Evolutionary conservation across 2,888 invertebrate genomes (phyloP).

Genomic region (Dorcus parallelipipedus): DNA sequence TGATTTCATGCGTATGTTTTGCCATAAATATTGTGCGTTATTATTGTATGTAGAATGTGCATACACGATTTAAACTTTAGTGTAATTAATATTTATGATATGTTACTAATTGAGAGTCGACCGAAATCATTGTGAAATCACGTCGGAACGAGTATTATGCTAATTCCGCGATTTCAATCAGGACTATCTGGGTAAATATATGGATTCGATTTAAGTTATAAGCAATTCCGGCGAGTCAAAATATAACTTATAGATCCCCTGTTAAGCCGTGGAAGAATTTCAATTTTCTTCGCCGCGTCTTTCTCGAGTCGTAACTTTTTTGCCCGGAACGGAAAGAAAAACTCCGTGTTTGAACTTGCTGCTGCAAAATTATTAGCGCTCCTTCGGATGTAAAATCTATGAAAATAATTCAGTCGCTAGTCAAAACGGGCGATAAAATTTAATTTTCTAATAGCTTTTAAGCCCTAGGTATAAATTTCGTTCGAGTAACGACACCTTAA

Average conservation of each 20-base stretch:
- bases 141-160: not conserved
- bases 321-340: conserved; percentile 3
- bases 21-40: not conserved
- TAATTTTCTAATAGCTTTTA: not conserved
- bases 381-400: not conserved
- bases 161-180: conserved; percentile 7
- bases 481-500: no score
- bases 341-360: not conserved
- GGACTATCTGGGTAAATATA: conserved; percentile 5
- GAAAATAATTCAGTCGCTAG: not conserved
- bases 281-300: conserved; percentile 22
- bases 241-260: conserved; percentile 25
- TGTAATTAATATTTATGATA: not conserved
- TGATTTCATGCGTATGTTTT: no score
- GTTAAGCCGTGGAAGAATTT: conserved; percentile 23
- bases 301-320: conserved; percentile 22
- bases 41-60: not conserved
- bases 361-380: not conserved
- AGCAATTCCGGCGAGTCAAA: conserved; percentile 16
- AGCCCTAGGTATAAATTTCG: no score
- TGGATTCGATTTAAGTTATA: conserved; percentile 18
- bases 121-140: not conserved
- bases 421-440: not conserved
- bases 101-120: not conserved
- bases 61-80: not conserved